Base-by-base conservation (phyloP, 2,797 vertebrate species). In the Danio kyathit region DNA sequence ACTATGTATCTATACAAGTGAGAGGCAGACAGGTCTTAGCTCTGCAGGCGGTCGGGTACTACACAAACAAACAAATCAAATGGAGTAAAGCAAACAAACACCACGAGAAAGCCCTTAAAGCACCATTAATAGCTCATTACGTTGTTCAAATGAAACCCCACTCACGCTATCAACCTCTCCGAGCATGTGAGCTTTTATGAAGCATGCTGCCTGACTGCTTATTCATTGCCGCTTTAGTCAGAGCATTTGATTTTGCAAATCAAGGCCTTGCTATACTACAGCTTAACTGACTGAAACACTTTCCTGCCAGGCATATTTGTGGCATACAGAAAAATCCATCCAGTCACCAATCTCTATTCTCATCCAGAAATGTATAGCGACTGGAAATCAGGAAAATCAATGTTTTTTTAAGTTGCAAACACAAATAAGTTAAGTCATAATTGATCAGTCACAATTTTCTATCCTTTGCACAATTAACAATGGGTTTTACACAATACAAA, bases 41-140 rank as follows among this genome's bases (percentile, higher is more conserved):
- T 29, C 29, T 29, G 29, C 29, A 29, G 29, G 29, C 29, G 29
- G 29, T 29, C 29, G 29, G 29, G 29, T 29, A 29, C 29, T 29
- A 29, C 29, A 29, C 29, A 29, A 93, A 93, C 90, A 94, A 94
- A 93, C 91, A 93, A 92, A 93, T 94, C 91, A 93, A 91, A 93
- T 86, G 86, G 84, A 86, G 89, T 90, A 89, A 91, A 64, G 75
- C 88, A 84, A 88, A 89, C 90, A 90, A 84, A 88, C 85, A 85
- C 87, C 86, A 78, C 74, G 19, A 81, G 85, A 84, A 86, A 86
- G 85, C 67, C 76, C 88, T 90, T 88, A 83, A 88, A 85, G 88
- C 86, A 73, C 78, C 52, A 86, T 91, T 91, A 91, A 90, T 88
- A 86, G 80, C 86, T 85, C 83, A 91, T 93, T 90, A 92, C 89